Evolutionary conservation across 30 jellyfish, hydroid and myxozoan genomes (phyloP).

Genomic region (Sanderia malayensis): DNA sequence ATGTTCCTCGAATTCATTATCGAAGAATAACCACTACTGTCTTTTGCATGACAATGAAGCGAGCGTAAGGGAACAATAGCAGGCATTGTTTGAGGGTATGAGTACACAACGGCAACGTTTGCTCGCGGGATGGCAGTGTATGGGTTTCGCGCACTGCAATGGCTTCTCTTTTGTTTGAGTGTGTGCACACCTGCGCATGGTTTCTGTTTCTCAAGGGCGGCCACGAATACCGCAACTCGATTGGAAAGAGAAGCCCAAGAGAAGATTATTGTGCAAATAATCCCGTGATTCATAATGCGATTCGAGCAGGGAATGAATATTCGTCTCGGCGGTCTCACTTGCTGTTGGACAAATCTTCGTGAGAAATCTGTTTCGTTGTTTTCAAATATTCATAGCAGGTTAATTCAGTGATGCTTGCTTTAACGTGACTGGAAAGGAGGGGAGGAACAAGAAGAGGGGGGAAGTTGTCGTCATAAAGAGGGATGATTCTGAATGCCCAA

Average conservation of each 20-base stretch:
- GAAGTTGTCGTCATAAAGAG: no score
- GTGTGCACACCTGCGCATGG: not conserved
- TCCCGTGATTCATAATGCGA: not conserved
- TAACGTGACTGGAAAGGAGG: no score
- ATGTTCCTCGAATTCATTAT: constrained; percentile 15
- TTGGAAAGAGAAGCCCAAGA: not conserved
- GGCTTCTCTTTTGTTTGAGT: no score
- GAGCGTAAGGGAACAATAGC: constrained; percentile 24
- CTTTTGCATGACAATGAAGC: constrained; percentile 28
- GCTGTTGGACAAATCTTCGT: no score
- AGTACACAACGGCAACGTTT: constrained; percentile 10
- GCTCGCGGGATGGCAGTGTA: constrained; percentile 29
- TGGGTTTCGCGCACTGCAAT: constrained; percentile 37
- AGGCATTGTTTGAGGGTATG: constrained; percentile 17
- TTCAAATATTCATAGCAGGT: not conserved
- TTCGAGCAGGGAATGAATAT: not conserved
- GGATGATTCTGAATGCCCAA: no score
- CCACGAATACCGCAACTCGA: not conserved
- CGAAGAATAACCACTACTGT: constrained; percentile 3
- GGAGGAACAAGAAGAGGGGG: no score
- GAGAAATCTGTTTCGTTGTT: not conserved
- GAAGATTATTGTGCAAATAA: not conserved
- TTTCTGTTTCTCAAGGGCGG: no score
- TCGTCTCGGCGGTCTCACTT: not conserved
- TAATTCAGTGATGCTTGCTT: no score